Evolutionary conservation across 2,888 invertebrate genomes (phyloP).

Genomic region (Ormyrus rosae): DNA sequence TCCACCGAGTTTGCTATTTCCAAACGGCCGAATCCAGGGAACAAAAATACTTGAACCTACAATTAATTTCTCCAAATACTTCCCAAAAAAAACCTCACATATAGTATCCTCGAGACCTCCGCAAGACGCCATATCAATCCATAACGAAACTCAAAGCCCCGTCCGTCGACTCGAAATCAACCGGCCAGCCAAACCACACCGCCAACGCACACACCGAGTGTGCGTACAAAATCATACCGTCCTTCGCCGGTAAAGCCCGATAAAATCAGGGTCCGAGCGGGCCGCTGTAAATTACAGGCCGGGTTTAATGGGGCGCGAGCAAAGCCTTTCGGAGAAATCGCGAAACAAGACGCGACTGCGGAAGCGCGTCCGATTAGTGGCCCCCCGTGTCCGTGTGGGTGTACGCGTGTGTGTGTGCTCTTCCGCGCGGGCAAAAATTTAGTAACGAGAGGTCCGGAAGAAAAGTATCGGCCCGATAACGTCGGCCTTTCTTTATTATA

Average conservation of each 20-base stretch:
- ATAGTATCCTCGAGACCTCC: too few relatives aligned
- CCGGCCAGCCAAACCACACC: too few relatives aligned
- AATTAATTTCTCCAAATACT: too few relatives aligned
- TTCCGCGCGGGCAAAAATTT: too few relatives aligned
- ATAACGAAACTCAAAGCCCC: neutral
- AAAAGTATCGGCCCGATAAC: neutral
- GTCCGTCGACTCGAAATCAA: neutral
- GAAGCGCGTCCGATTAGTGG: too few relatives aligned
- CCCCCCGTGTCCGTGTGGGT: too few relatives aligned
- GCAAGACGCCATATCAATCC: too few relatives aligned
- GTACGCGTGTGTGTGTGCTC: too few relatives aligned
- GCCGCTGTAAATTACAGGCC: slow-evolving; percentile 37
- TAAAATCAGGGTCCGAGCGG: slow-evolving; percentile 34
- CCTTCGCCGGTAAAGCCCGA: neutral
- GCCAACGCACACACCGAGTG: neutral
- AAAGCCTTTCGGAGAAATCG: slow-evolving; percentile 18
- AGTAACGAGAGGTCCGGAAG: neutral
- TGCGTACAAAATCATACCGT: neutral
- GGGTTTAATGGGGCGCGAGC: slow-evolving; percentile 43
- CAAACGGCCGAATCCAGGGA: too few relatives aligned
- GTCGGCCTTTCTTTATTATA: neutral
- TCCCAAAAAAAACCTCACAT: too few relatives aligned
- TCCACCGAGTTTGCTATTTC: too few relatives aligned
- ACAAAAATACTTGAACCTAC: too few relatives aligned
- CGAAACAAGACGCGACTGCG: slow-evolving; percentile 40